Conservation (phyloP, 2,888 invertebrate species). For the Nowickia ferox region DNA sequence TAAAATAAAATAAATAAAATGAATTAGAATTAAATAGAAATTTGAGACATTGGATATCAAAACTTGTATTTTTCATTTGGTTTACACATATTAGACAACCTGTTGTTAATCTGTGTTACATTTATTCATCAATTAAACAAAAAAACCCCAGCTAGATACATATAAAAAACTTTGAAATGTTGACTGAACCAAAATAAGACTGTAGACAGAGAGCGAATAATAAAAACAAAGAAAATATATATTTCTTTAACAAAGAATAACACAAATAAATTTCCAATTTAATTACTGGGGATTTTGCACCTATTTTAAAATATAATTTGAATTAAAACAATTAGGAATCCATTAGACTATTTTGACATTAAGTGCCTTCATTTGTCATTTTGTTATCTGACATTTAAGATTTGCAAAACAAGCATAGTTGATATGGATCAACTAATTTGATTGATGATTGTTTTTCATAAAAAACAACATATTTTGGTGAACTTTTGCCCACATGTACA, state of each 20-base stretch:
- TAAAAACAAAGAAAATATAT: background rate
- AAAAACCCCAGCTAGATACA: background rate
- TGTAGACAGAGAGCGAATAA: constrained; percentile 27
- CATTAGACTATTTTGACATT: background rate
- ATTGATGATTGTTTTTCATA: constrained; percentile 26
- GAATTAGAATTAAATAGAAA: too few species aligned
- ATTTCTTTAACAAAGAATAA: constrained; percentile 17
- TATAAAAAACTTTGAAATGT: background rate
- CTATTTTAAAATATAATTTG: background rate
- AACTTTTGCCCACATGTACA: background rate
- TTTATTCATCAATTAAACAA: background rate
- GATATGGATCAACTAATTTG: constrained; percentile 6
- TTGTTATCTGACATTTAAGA: constrained; percentile 26
- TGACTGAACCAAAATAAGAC: background rate
- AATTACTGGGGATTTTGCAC: constrained; percentile 23
- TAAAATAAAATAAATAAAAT: too few species aligned
- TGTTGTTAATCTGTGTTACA: background rate
- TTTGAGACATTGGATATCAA: background rate
- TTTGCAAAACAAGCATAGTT: background rate
- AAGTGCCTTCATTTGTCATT: constrained; percentile 25
- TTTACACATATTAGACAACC: background rate
- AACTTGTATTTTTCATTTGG: background rate
- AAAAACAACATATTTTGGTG: background rate
- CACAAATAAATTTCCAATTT: constrained; percentile 10
- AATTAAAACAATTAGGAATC: background rate